phyloP scores from a whole-genome alignment of 1,140 invertebrate species.

The Megalopta genalis region DNA sequence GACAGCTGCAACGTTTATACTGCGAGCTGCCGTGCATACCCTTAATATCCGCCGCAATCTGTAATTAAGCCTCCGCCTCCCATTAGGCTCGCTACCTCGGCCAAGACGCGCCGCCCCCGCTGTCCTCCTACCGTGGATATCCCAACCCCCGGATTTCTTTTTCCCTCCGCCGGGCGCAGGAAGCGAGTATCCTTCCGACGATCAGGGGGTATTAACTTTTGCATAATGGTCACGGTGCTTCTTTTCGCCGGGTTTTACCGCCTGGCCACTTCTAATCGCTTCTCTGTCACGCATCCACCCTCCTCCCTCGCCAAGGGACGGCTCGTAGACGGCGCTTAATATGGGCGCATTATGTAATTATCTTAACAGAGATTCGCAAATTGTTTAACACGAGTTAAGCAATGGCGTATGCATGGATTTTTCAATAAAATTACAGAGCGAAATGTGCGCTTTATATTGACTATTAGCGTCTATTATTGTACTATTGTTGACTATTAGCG shows the following conservation, averaged over 20 bases:
- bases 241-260: constrained; percentile 13
- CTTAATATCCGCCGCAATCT: constrained; percentile 64
- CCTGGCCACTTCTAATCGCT: background rate
- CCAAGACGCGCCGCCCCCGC: constrained; percentile 30
- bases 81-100: constrained; percentile 62
- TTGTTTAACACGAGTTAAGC: too few relatives aligned
- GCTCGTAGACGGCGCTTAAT: too few relatives aligned
- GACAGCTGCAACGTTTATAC: constrained; percentile 61
- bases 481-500: too few relatives aligned
- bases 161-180: constrained; percentile 24
- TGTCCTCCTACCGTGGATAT: constrained; percentile 7
- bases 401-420: too few relatives aligned
- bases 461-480: too few relatives aligned
- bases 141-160: background rate
- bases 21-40: constrained; percentile 64
- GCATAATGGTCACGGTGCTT: constrained; percentile 1
- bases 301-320: too few relatives aligned
- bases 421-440: too few relatives aligned
- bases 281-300: background rate
- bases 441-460: too few relatives aligned
- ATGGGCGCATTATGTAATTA: too few relatives aligned
- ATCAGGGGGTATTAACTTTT: constrained; percentile 49
- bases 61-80: constrained; percentile 64
- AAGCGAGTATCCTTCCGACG: constrained; percentile 56
- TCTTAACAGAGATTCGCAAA: too few relatives aligned